A percentile compares a stretch with the other conserved stretches of the same genome.
Evolutionary conservation across 2,888 invertebrate genomes (phyloP).

Genomic region (Subacronicta megacephala): DNA sequence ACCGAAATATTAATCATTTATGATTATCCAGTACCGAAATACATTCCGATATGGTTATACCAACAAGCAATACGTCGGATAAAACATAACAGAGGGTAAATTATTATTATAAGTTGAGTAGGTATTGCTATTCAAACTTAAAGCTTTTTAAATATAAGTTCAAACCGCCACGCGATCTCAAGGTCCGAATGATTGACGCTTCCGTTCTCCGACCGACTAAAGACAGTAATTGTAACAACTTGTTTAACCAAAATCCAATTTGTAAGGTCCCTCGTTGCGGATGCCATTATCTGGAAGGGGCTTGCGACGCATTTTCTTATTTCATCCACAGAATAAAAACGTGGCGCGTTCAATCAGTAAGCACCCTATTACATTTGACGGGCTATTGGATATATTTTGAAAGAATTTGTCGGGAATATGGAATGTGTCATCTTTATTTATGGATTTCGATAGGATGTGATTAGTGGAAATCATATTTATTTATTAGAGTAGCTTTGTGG

Average conservation of each 20-base stretch:
- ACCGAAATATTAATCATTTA: no score
- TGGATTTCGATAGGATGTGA: constrained; percentile 6
- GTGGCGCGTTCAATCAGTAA: constrained; percentile 62
- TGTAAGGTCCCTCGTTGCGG: constrained; percentile 60
- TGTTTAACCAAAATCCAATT: constrained; percentile 83
- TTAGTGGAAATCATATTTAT: constrained; percentile 17
- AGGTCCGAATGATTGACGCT: constrained; percentile 26
- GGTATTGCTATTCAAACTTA: background rate
- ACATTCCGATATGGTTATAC: no score
- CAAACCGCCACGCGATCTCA: constrained; percentile 1
- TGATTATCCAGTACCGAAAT: no score
- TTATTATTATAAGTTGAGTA: no score
- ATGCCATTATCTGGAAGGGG: constrained; percentile 63
- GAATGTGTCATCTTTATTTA: constrained; percentile 33
- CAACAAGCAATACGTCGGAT: background rate
- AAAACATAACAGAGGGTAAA: background rate
- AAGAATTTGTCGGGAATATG: constrained; percentile 9
- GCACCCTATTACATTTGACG: constrained; percentile 55
- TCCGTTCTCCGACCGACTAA: constrained; percentile 14
- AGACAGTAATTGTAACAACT: constrained; percentile 73
- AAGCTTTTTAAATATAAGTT: constrained; percentile 8
- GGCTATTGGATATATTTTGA: constrained; percentile 33
- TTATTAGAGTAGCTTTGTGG: background rate
- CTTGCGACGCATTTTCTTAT: constrained; percentile 37
- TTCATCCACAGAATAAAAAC: constrained; percentile 54